phyloP scores from a whole-genome alignment of 2,797 vertebrate species.

The Fundulus diaphanus region DNA sequence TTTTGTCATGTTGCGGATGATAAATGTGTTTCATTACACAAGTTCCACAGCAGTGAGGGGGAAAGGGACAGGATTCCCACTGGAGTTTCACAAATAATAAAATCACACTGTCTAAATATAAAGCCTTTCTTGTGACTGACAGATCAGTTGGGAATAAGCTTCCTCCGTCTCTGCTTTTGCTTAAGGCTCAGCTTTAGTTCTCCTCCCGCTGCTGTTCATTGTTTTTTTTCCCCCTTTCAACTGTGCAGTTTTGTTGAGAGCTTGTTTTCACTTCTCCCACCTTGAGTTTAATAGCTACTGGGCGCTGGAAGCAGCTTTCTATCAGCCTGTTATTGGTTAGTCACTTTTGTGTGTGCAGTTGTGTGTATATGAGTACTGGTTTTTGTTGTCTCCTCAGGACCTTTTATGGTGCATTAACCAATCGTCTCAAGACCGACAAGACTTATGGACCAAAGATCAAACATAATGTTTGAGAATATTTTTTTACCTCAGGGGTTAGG shows the following conservation, averaged over 20 bases:
- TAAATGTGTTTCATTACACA: conserved; percentile 83
- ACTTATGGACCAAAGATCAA: neutral
- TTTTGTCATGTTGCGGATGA: conserved; percentile 74
- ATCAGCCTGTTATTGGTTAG: conserved; percentile 54
- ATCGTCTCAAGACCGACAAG: neutral
- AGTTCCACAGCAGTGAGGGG: conserved; percentile 53
- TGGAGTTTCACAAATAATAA: conserved; percentile 71
- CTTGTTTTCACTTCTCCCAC: conserved; percentile 53
- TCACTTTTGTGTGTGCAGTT: conserved; percentile 23
- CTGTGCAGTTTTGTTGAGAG: conserved; percentile 38
- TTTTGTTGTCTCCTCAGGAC: neutral
- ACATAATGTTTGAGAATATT: neutral
- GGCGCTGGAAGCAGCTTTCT: conserved; percentile 30
- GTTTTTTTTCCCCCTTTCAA: conserved; percentile 38
- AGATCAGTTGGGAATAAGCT: conserved; percentile 60
- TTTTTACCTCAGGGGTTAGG: neutral
- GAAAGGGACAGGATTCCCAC: conserved; percentile 62
- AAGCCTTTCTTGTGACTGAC: conserved; percentile 74
- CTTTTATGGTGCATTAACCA: neutral
- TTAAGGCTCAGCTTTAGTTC: conserved; percentile 45
- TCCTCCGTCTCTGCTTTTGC: conserved; percentile 47
- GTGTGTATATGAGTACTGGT: neutral
- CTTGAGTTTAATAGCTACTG: conserved; percentile 50
- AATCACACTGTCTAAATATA: conserved; percentile 76
- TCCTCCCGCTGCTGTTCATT: neutral